Conservation (phyloP, 92 coral and sea anemone species). For the Isaurus tuberculatus region DNA sequence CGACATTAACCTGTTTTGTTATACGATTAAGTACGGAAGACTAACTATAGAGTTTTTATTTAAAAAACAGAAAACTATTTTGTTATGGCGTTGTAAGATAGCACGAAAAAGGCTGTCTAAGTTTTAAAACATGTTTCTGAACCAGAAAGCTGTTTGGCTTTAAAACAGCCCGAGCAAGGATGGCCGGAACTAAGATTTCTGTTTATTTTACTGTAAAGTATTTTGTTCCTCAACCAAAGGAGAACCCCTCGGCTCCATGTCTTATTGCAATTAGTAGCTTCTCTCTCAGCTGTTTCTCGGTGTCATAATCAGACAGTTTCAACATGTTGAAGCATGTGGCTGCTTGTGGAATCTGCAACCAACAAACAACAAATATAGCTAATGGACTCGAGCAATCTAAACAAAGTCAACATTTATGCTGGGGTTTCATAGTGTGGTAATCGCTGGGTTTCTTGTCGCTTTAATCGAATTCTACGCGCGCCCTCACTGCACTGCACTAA, state of each 20-base stretch:
- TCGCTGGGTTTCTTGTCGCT: too few relatives aligned
- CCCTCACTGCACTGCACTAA: too few relatives aligned
- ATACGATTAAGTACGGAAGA: too few relatives aligned
- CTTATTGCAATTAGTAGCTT: constrained; percentile 92
- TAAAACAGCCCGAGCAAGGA: not conserved
- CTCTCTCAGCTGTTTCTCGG: constrained; percentile 81
- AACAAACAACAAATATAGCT: not conserved
- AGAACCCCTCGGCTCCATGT: constrained; percentile 96
- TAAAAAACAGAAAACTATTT: too few relatives aligned
- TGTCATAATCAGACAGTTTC: constrained; percentile 82
- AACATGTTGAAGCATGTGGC: constrained; percentile 93
- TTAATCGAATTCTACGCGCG: too few relatives aligned
- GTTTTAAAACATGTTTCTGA: not conserved
- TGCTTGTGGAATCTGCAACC: constrained; percentile 85
- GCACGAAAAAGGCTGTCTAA: too few relatives aligned
- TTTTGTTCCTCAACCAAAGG: constrained; percentile 53
- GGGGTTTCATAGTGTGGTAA: too few relatives aligned
- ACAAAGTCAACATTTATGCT: too few relatives aligned
- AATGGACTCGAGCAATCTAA: not conserved
- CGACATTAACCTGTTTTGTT: too few relatives aligned
- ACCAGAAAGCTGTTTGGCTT: not conserved
- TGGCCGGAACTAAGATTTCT: not conserved
- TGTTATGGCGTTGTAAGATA: too few relatives aligned
- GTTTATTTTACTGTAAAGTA: not conserved
- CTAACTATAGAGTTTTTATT: too few relatives aligned